Evolutionary conservation across 2,888 invertebrate genomes (phyloP).

Genomic region (Disparrhopalites patrizii): DNA sequence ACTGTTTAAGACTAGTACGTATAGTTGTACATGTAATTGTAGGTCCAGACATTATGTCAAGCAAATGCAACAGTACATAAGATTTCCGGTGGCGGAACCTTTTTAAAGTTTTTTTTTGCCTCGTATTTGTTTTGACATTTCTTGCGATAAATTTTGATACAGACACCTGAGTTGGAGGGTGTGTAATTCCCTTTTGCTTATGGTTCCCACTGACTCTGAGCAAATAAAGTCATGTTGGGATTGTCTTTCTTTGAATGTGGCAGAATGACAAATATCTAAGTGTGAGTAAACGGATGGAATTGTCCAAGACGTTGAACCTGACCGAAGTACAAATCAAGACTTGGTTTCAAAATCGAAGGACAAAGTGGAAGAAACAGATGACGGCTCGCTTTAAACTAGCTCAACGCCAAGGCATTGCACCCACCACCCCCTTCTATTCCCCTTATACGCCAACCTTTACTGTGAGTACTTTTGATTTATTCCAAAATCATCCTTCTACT

Average conservation of each 20-base stretch:
- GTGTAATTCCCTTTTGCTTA: too few species aligned
- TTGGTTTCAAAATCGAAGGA: slow-evolving; percentile 92
- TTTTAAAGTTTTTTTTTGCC: too few species aligned
- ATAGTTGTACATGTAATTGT: neutral
- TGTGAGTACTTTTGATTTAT: slow-evolving; percentile 5
- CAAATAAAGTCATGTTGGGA: too few species aligned
- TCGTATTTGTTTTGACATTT: too few species aligned
- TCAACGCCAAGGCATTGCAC: slow-evolving; percentile 69
- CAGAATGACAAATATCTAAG: slow-evolving; percentile 90
- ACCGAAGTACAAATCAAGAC: slow-evolving; percentile 96
- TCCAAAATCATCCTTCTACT: neutral
- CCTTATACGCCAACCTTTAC: slow-evolving; percentile 44
- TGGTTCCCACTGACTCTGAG: too few species aligned
- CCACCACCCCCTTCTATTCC: slow-evolving; percentile 22
- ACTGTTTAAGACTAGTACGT: neutral
- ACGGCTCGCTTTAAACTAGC: slow-evolving; percentile 85
- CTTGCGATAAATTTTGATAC: too few species aligned
- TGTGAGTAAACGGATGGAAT: slow-evolving; percentile 89
- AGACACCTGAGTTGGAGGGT: too few species aligned
- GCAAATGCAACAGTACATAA: too few species aligned
- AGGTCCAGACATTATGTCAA: too few species aligned
- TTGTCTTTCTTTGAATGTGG: slow-evolving; percentile 37
- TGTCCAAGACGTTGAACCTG: slow-evolving; percentile 79
- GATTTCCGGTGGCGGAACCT: neutral
- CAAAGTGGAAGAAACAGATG: slow-evolving; percentile 96